A percentile compares a stretch with the other conserved stretches of the same genome.
Evolutionary conservation across 2,113 vertebrate genomes (phyloP).

Genomic region (Psittacara wagleri): DNA sequence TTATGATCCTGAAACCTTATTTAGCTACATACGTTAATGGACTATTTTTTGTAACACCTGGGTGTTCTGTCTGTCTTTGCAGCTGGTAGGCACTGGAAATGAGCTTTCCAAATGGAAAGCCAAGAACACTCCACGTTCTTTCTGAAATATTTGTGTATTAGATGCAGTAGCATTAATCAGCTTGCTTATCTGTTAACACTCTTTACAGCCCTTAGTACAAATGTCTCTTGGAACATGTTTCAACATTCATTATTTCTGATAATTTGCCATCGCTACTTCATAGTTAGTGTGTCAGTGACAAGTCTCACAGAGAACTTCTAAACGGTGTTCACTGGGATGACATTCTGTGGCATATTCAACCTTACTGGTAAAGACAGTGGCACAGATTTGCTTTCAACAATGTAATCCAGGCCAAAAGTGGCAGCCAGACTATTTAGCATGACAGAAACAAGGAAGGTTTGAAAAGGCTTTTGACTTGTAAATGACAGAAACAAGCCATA

Average conservation of each 20-base stretch:
- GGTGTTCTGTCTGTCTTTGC: not conserved
- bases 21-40: not conserved
- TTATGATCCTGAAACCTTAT: not conserved
- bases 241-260: slow-evolving; percentile 17
- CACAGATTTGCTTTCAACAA: slow-evolving; percentile 45
- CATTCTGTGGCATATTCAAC: not conserved
- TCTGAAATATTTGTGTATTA: not conserved
- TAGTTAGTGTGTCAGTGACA: not conserved
- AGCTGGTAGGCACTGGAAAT: not conserved
- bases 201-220: not conserved
- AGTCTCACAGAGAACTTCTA: not conserved
- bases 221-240: not conserved
- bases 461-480: slow-evolving; percentile 21
- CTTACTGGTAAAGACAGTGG: slow-evolving; percentile 37
- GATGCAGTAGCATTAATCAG: not conserved
- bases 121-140: not conserved
- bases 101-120: not conserved
- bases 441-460: not conserved
- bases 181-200: not conserved
- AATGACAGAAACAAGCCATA: slow-evolving; percentile 8
- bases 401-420: slow-evolving; percentile 25
- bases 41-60: not conserved
- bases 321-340: slow-evolving; percentile 9
- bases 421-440: slow-evolving; percentile 12
- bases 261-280: not conserved